Evolutionary conservation across 2,113 vertebrate species (phyloP), one percentile per base, ranked within the genome.

Genomic region (Mellivora capensis): DNA sequence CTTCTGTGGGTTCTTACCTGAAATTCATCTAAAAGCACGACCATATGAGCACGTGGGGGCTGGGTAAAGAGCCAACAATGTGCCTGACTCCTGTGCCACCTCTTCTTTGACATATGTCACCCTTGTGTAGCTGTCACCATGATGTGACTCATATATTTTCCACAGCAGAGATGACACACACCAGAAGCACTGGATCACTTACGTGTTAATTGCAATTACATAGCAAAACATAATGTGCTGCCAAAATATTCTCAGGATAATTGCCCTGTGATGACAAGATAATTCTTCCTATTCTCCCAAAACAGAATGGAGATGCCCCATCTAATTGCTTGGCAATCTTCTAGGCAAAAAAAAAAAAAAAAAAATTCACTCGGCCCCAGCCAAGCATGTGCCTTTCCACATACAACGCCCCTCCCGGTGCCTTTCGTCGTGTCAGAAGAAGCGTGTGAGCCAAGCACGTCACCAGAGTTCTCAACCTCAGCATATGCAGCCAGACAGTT

Each of bases 161-260:
- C 27, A 49, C 59, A 89, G 90, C 1, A 62, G 69, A 69, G 94
- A 91, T 61, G 69, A 91, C 94, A 54, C 94, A 23, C 61, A 92
- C 67, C 72, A 71, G 90, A 88, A 86, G 88, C 13, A 34, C 59
- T 88, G 17, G 79, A 94, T 98, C 97, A 7, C 87, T 97, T 98
- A 71, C 97, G 44, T 57, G 97, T 23, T 87, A 62, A 9, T 87
- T 97, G 47, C 79, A 96, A 80, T 93, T 94, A 94, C 61, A n/a
- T 11, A 89, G 80, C 90, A 91, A 97, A 95, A 89, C 89, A 76
- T 7, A 94, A 37, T 25, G 69, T 74, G 84, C 96, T 97, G 97
- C 89, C 96, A 93, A 97, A 96, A 97, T 89, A 97, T 84, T 91
- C 96, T 18, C 69, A 20, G 80, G 94, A 93, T 96, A 96, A 98